Conservation (phyloP, 2,888 invertebrate genomes). For the Apamea epomidion region DNA sequence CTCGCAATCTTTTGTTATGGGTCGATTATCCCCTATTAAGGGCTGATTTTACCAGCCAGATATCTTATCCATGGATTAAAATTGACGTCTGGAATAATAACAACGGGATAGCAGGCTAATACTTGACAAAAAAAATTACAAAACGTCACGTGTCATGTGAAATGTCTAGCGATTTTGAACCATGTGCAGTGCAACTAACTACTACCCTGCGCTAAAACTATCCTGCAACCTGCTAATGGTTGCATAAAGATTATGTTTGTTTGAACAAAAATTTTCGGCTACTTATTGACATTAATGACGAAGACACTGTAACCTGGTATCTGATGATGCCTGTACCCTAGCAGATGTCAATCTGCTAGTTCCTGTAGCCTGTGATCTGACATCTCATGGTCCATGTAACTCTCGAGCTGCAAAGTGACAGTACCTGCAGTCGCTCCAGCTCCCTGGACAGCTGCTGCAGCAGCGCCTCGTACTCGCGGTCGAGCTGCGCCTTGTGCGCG, state of each 20-base stretch:
- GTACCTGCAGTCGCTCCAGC: conserved; percentile 95
- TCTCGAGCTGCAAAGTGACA: neutral
- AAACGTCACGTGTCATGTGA: neutral
- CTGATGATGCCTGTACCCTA: neutral
- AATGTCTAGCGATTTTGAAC: neutral
- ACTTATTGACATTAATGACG: neutral
- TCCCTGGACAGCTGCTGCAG: conserved; percentile 98
- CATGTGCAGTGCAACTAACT: neutral
- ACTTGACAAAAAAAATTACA: neutral
- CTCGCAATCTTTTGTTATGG: neutral
- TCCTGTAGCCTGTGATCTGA: neutral
- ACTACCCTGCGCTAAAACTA: neutral
- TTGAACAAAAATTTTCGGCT: neutral
- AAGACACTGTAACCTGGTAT: neutral
- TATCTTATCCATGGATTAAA: neutral
- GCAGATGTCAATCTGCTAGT: neutral
- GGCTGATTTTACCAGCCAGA: neutral
- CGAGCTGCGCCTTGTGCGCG: conserved; percentile 97
- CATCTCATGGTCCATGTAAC: neutral
- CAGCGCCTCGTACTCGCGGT: conserved; percentile 98
- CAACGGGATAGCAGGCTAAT: neutral
- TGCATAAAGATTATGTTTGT: neutral
- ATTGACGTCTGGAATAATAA: neutral
- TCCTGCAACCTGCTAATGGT: neutral
- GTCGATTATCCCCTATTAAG: neutral